phyloP scores from a whole-genome alignment of 2,797 vertebrate species.

The Botia almorhae region DNA sequence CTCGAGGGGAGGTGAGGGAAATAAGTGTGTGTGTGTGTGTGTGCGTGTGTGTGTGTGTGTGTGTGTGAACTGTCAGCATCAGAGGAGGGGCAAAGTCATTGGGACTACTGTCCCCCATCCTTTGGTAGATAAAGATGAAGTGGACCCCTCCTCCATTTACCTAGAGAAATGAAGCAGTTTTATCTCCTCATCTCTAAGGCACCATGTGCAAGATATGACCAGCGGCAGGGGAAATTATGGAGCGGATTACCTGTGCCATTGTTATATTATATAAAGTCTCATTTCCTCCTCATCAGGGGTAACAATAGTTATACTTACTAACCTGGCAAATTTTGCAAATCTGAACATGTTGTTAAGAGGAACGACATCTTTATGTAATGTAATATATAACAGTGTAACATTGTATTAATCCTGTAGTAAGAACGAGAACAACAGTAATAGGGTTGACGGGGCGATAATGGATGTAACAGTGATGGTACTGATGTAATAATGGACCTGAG shows the following conservation, averaged over 20 bases:
- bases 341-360: slow-evolving; percentile 8
- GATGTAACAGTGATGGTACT: neutral
- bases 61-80: slow-evolving; percentile 23
- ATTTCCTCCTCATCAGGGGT: slow-evolving; percentile 25
- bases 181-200: slow-evolving; percentile 49
- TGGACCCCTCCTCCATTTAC: slow-evolving; percentile 28
- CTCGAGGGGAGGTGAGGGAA: slow-evolving; percentile 20
- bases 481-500: neutral
- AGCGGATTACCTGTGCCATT: slow-evolving; percentile 18
- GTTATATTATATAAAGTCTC: slow-evolving; percentile 47
- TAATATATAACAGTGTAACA: neutral
- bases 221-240: slow-evolving; percentile 48
- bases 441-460: too few species aligned
- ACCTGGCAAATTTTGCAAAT: slow-evolving; percentile 10
- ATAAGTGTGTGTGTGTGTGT: slow-evolving; percentile 5
- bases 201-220: slow-evolving; percentile 36
- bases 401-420: neutral
- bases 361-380: neutral
- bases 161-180: slow-evolving; percentile 44
- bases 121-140: slow-evolving; percentile 21
- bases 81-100: slow-evolving; percentile 9
- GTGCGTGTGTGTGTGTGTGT: neutral
- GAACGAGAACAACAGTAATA: slow-evolving; percentile 13
- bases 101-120: neutral
- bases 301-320: slow-evolving; percentile 26